These are phyloP conservation scores for Paracanthobrama guichenoti DNA, from an alignment of 2,113 vertebrate species.

Conservation along the genomic window DNA sequence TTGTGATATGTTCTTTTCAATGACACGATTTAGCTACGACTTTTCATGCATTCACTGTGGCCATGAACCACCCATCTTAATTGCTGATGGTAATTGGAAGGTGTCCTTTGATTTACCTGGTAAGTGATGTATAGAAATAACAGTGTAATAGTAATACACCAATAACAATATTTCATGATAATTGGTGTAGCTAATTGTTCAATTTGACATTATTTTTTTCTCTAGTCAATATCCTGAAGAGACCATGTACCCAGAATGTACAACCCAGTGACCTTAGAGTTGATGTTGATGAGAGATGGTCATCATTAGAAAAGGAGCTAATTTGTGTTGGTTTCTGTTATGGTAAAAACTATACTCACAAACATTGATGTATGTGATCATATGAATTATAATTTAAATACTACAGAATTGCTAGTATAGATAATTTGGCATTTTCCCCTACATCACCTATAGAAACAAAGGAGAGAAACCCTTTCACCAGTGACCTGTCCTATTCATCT, in stretches of 20 bases:
- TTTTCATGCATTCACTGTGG: not conserved
- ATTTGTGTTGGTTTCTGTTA: not conserved
- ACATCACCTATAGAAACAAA: not conserved
- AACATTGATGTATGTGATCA: not conserved
- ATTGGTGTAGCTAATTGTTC: too few relatives aligned
- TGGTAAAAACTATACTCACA: not conserved
- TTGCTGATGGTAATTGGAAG: not conserved
- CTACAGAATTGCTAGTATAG: not conserved
- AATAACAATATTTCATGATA: not conserved
- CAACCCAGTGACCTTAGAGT: not conserved
- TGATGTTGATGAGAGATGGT: not conserved
- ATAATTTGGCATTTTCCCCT: not conserved
- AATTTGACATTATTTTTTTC: not conserved
- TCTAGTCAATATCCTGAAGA: not conserved
- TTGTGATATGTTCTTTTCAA: not conserved
- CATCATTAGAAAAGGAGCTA: too few relatives aligned
- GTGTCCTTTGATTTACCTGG: not conserved
- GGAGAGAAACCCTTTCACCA: not conserved
- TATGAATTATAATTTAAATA: not conserved
- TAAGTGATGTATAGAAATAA: not conserved
- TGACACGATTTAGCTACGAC: not conserved
- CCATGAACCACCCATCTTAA: not conserved
- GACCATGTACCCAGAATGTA: not conserved
- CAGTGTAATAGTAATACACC: not conserved
- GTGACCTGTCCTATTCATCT: not conserved